Conservation (phyloP, 1,140 invertebrate genomes). For the Wasmannia auropunctata region DNA sequence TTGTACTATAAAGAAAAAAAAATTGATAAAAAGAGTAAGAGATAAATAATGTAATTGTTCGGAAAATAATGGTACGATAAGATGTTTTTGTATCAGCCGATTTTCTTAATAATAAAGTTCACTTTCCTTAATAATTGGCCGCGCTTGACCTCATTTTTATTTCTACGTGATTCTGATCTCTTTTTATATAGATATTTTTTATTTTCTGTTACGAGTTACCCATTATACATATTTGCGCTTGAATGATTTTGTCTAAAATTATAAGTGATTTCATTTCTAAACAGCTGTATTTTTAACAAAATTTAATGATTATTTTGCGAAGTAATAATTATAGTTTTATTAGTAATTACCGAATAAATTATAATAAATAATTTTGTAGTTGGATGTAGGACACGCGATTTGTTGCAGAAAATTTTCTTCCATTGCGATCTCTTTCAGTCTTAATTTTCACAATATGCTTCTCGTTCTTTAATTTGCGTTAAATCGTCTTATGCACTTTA, state of each 20-base stretch:
- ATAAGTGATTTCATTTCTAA: background rate
- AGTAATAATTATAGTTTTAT: background rate
- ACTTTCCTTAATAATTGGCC: slow-evolving; percentile 6
- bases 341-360: background rate
- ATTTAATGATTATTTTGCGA: background rate
- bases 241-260: background rate
- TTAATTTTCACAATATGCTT: background rate
- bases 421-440: background rate
- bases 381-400: background rate
- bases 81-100: slow-evolving; percentile 1
- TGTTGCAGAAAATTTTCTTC: background rate
- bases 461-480: slow-evolving; percentile 19
- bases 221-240: slow-evolving; percentile 13
- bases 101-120: slow-evolving; percentile 42
- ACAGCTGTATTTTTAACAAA: background rate
- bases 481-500: slow-evolving; percentile 30
- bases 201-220: background rate
- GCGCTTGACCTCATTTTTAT: background rate
- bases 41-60: background rate
- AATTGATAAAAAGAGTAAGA: background rate
- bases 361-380: too few relatives aligned
- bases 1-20: background rate
- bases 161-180: background rate
- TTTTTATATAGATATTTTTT: background rate
- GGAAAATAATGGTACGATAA: slow-evolving; percentile 23